Conservation (phyloP, 2,888 invertebrate genomes). For the Asteroscopus sphinx region DNA sequence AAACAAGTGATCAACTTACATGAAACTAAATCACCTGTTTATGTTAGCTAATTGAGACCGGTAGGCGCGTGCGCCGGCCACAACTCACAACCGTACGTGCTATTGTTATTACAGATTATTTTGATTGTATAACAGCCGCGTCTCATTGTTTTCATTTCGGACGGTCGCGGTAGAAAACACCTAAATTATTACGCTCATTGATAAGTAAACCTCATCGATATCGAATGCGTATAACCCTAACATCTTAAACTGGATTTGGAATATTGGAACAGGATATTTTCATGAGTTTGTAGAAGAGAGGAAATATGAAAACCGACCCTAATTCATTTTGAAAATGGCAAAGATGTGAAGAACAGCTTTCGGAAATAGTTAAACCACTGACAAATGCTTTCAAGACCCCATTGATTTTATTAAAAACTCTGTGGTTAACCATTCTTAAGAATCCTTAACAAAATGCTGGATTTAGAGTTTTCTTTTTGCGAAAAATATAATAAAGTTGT, state of each 20-base stretch:
- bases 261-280: background rate
- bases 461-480: no score
- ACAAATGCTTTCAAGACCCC: no score
- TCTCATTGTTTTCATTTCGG: conserved; percentile 63
- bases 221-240: background rate
- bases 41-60: conserved; percentile 25
- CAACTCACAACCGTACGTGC: conserved; percentile 7
- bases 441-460: no score
- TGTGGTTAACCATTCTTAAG: no score
- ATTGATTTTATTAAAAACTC: no score
- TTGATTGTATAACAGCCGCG: conserved; percentile 64
- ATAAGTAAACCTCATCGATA: conserved; percentile 6
- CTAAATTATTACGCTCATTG: conserved; percentile 30
- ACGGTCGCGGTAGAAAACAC: conserved; percentile 22
- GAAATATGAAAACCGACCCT: no score
- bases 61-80: conserved; percentile 21
- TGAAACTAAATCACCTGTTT: conserved; percentile 34
- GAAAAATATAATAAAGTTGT: no score
- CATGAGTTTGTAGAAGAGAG: no score
- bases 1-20: conserved; percentile 11
- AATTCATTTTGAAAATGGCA: no score
- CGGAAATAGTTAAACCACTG: no score
- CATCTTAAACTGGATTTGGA: background rate
- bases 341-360: no score
- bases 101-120: conserved; percentile 63